phyloP scores from a whole-genome alignment of 2,797 vertebrate genomes.

The Hyperoplus immaculatus region DNA sequence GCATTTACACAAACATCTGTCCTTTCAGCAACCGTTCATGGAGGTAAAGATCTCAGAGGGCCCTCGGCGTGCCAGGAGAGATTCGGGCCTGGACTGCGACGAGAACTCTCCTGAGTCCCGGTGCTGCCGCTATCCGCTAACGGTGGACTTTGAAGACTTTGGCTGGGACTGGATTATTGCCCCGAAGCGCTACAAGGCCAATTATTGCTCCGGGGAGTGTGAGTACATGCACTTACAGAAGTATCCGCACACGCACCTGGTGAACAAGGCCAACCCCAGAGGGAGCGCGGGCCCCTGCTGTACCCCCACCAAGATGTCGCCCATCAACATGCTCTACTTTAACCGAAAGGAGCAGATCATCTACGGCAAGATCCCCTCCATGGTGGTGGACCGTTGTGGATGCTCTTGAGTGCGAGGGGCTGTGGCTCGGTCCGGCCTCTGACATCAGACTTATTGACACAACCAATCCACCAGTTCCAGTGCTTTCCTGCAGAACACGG shows the following conservation, averaged over 20 bases:
- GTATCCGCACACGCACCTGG: slow-evolving; percentile 96
- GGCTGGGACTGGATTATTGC: slow-evolving; percentile 99
- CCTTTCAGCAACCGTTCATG: slow-evolving; percentile 93
- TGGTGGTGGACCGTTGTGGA: slow-evolving; percentile 98
- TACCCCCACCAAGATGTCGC: slow-evolving; percentile 97
- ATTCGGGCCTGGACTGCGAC: slow-evolving; percentile 94
- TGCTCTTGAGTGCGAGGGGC: slow-evolving; percentile 89
- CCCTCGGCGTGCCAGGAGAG: slow-evolving; percentile 90
- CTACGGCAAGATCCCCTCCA: slow-evolving; percentile 97
- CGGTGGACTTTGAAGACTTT: slow-evolving; percentile 97
- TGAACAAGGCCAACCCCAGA: slow-evolving; percentile 94
- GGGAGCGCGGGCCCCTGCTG: slow-evolving; percentile 96
- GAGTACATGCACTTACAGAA: slow-evolving; percentile 98
- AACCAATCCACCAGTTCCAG: slow-evolving; percentile 83
- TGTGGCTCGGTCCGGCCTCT: slow-evolving; percentile 36
- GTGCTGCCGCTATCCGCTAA: slow-evolving; percentile 96
- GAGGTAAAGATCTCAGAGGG: slow-evolving; percentile 96
- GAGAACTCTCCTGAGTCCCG: slow-evolving; percentile 94
- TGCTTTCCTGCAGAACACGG: slow-evolving; percentile 87
- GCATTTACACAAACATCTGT: slow-evolving; percentile 22
- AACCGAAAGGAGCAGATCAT: slow-evolving; percentile 96
- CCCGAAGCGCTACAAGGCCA: slow-evolving; percentile 98
- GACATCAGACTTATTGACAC: slow-evolving; percentile 76
- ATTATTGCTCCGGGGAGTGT: slow-evolving; percentile 97
- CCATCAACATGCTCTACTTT: slow-evolving; percentile 99